Percentiles rank a stretch among this genome's conserved stretches.
Evolutionary conservation across 2,888 invertebrate genomes (phyloP).

Genomic region (Deroplatys truncata): DNA sequence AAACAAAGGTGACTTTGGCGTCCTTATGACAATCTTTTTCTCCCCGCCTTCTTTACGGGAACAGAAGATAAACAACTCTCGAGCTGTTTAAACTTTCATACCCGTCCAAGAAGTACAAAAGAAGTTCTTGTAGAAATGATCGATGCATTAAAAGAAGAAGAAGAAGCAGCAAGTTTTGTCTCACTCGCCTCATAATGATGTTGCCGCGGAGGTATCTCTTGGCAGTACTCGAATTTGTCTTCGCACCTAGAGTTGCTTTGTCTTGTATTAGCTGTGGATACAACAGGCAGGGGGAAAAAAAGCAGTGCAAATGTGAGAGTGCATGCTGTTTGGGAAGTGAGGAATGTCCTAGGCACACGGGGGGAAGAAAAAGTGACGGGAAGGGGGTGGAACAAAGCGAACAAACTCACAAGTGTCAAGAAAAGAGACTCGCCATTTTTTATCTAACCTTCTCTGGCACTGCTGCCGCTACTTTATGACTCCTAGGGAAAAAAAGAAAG

Average conservation of each 20-base stretch:
- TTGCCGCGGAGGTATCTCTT: neutral
- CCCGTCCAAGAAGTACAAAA: neutral
- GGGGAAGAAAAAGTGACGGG: too few species aligned
- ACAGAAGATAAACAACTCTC: neutral
- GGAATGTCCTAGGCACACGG: neutral
- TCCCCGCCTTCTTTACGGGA: neutral
- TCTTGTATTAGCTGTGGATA: neutral
- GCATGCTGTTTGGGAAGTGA: neutral
- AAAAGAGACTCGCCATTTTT: neutral
- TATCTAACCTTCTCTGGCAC: neutral
- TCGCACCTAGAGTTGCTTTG: neutral
- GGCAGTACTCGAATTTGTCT: neutral
- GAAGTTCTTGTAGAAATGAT: neutral
- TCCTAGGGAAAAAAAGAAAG: neutral
- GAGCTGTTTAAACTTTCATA: neutral
- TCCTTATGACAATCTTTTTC: neutral
- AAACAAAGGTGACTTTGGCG: neutral
- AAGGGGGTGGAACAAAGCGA: neutral
- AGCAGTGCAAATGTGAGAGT: neutral
- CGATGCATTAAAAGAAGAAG: neutral
- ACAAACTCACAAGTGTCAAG: slow-evolving; percentile 5
- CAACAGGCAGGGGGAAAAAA: neutral
- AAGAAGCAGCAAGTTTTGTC: neutral
- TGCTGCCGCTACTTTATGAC: neutral
- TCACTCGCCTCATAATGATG: neutral